Evolutionary conservation across 2,797 vertebrate species (phyloP), one percentile per base, ranked within the genome.

Genomic region (Myotis vivesi): DNA sequence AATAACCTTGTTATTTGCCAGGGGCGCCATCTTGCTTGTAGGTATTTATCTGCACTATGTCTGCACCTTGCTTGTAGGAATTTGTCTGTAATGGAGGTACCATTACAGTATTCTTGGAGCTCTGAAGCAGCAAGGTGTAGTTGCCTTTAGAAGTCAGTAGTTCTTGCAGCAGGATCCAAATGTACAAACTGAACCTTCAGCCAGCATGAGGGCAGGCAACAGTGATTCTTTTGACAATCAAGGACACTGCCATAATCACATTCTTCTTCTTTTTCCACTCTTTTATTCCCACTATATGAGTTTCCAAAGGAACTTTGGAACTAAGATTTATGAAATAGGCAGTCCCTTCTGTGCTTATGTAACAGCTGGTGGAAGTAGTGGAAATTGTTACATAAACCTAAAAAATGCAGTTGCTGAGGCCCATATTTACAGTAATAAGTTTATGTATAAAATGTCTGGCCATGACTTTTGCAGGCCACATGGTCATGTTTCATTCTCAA

Each of bases 51-150:
- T 92, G 69, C 90, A 97, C 55, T 55, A 77, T 33, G 64, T 36
- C 7, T 68, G 64, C 88, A 0, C 97, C 94, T 0, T 97, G 96
- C 36, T 85, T 10, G 4, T 96, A 94, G 38, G 76, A 4, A 19
- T 97, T 97, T 11, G 13, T 23, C 0, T 90, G 64, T 92, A 98
- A 80, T 83, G 0, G 95, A 97, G 20, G n/a, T 82, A 51, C 96
- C 95, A 2, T 92, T 71, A 44, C 87, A 97, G 33, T 97, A 96
- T 33, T 98, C 95, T 0, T 94, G 93, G 41, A 98, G 85, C 59
- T 97, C 96, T 90, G 0, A 22, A 15, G 53, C 94, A 53, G 10
- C 96, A 97, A 41, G 72, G 10, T 6, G 33, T 72, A 36, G 94
- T 89, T 19, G 38, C 23, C 3, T 92, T 33, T 8, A 23, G 8